Conservation (phyloP, 2,888 invertebrate genomes). For the Ectemnius cavifrons region DNA sequence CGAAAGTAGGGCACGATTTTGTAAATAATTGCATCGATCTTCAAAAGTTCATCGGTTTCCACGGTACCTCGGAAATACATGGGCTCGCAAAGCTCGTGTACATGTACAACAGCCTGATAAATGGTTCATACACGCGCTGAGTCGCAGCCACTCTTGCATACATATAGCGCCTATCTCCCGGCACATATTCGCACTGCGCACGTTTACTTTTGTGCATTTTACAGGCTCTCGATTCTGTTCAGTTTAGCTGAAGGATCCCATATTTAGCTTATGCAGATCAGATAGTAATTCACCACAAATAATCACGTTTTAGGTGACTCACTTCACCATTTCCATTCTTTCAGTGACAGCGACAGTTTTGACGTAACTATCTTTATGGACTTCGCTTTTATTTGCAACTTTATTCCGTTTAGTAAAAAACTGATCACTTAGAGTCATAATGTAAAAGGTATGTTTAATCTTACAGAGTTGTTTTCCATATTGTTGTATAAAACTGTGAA, state of each 20-base stretch:
- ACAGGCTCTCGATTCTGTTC: conserved; percentile 16
- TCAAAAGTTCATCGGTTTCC: conserved; percentile 12
- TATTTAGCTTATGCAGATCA: too few species aligned
- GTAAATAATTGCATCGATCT: conserved; percentile 41
- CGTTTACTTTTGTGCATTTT: conserved; percentile 37
- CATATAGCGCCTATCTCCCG: conserved; percentile 31
- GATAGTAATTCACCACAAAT: too few species aligned
- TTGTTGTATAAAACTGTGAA: too few species aligned
- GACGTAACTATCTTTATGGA: too few species aligned
- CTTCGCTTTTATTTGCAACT: too few species aligned
- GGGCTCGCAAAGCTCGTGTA: conserved; percentile 18
- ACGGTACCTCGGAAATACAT: conserved; percentile 23
- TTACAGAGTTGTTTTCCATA: too few species aligned
- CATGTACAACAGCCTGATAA: conserved; percentile 37
- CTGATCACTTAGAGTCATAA: too few species aligned
- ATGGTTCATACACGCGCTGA: conserved; percentile 33
- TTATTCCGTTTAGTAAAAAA: too few species aligned
- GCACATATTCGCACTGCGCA: conserved; percentile 18
- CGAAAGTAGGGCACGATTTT: conserved; percentile 11
- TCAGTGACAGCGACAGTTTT: too few species aligned
- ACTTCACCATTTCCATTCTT: too few species aligned
- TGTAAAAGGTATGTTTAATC: too few species aligned
- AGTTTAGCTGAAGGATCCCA: conserved; percentile 9
- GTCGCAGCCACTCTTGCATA: conserved; percentile 33
- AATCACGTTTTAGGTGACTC: too few species aligned